These are phyloP conservation scores for Martes martes DNA, from an alignment of 2,113 vertebrate genomes.

Conservation along the genomic window DNA sequence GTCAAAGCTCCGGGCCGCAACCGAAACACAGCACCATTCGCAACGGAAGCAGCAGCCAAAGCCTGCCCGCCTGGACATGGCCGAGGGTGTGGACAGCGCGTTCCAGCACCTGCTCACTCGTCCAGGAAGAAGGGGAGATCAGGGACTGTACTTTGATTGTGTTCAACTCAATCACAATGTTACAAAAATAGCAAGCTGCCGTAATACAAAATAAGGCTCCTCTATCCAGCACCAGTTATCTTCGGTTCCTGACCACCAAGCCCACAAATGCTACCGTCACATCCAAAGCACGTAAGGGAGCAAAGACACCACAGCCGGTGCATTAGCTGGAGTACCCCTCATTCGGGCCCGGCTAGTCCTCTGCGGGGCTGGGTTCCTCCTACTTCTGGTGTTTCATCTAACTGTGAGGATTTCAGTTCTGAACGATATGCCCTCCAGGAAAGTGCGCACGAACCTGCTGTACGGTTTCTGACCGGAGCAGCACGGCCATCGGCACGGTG, in stretches of 20 bases:
- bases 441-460: not conserved
- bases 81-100: not conserved
- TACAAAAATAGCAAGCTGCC: slow-evolving; percentile 76
- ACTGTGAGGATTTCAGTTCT: not conserved
- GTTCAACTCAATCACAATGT: slow-evolving; percentile 58
- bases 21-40: slow-evolving; percentile 73
- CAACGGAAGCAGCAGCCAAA: slow-evolving; percentile 71
- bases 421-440: slow-evolving; percentile 44
- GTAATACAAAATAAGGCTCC: slow-evolving; percentile 67
- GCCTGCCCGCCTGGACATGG: slow-evolving; percentile 58
- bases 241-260: slow-evolving; percentile 62
- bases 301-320: slow-evolving; percentile 18
- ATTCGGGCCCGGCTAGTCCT: slow-evolving; percentile 13
- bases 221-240: slow-evolving; percentile 76
- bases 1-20: slow-evolving; percentile 51
- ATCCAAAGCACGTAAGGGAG: slow-evolving; percentile 67
- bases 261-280: slow-evolving; percentile 66
- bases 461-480: not conserved
- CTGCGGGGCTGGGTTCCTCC: not conserved
- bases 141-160: slow-evolving; percentile 44
- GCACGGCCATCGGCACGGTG: slow-evolving; percentile 14
- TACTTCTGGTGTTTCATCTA: not conserved
- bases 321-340: not conserved
- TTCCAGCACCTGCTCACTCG: not conserved
- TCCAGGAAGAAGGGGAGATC: slow-evolving; percentile 52